These are phyloP conservation scores for Hirundo rustica DNA, from an alignment of 2,797 vertebrate genomes.

Conservation along the genomic window DNA sequence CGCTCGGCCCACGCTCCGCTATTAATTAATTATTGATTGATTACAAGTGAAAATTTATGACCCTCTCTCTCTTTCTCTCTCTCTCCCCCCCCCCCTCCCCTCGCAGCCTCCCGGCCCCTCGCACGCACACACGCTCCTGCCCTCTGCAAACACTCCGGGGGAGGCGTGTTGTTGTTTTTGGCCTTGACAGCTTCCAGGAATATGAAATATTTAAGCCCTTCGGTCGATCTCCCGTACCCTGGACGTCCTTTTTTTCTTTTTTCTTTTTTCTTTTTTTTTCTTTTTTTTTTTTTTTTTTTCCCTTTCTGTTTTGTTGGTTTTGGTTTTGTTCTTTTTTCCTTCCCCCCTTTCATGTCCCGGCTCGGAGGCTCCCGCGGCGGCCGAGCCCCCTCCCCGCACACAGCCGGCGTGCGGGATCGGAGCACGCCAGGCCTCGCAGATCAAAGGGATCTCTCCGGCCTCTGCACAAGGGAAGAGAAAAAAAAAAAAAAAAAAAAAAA, in stretches of 20 bases:
- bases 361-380: not conserved
- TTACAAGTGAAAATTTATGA: conserved; percentile 50
- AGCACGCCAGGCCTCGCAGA: conserved; percentile 56
- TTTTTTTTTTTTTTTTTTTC: fast-evolving
- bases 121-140: conserved; percentile 26
- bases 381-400: not conserved
- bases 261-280: fast-evolving
- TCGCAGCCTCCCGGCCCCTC: not conserved
- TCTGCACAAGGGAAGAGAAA: not conserved
- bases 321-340: no score
- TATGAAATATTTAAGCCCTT: conserved; percentile 47
- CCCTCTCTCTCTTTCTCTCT: not conserved
- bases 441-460: conserved; percentile 38
- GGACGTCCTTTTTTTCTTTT: not conserved
- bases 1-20: conserved; percentile 1
- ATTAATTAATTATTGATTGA: conserved; percentile 62
- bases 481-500: not conserved
- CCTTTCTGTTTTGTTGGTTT: no score
- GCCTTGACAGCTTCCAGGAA: conserved; percentile 59
- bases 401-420: not conserved
- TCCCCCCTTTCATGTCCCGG: not conserved
- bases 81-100: no score
- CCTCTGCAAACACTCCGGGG: conserved; percentile 41
- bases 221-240: not conserved
- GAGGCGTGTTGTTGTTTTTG: conserved; percentile 56